A percentile compares a stretch with the other conserved stretches of the same genome.
phyloP scores from a whole-genome alignment of 2,797 vertebrate species.

The Telmatherina bonti region DNA sequence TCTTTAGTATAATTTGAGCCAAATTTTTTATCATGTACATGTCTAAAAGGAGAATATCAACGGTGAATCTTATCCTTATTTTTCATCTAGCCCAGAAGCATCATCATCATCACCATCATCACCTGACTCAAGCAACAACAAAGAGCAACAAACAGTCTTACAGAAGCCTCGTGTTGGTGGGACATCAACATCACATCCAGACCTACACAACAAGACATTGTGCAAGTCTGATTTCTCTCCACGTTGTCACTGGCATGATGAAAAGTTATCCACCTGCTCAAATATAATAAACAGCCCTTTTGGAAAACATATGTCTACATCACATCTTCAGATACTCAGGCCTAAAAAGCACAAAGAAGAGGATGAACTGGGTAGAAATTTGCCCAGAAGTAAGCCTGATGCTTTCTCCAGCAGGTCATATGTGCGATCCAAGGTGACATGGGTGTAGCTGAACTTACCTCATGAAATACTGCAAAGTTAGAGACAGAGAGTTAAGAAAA shows the following conservation, averaged over 20 bases:
- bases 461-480: not conserved
- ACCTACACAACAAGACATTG: not conserved
- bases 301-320: conserved; percentile 9
- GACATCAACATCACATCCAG: conserved; percentile 21
- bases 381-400: not conserved
- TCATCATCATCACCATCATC: conserved; percentile 28
- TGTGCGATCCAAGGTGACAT: conserved; percentile 61
- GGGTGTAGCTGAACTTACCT: conserved; percentile 59
- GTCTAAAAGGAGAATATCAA: not conserved
- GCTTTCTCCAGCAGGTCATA: conserved; percentile 11
- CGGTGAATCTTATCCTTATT: conserved; percentile 10
- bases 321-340: conserved; percentile 14
- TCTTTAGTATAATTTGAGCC: not conserved
- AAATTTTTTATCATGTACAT: not conserved
- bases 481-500: not conserved
- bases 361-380: not conserved
- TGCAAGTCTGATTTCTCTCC: conserved; percentile 26
- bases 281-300: not conserved
- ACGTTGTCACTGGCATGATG: not conserved
- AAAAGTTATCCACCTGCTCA: conserved; percentile 15
- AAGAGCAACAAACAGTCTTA: conserved; percentile 4
- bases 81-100: conserved; percentile 47
- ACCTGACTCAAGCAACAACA: conserved; percentile 11
- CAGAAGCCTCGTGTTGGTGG: conserved; percentile 1
- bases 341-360: conserved; percentile 1